A percentile compares a stretch with the other conserved stretches of the same genome.
phyloP scores from a whole-genome alignment of 2,888 invertebrate species.

The Andrena minutula region DNA sequence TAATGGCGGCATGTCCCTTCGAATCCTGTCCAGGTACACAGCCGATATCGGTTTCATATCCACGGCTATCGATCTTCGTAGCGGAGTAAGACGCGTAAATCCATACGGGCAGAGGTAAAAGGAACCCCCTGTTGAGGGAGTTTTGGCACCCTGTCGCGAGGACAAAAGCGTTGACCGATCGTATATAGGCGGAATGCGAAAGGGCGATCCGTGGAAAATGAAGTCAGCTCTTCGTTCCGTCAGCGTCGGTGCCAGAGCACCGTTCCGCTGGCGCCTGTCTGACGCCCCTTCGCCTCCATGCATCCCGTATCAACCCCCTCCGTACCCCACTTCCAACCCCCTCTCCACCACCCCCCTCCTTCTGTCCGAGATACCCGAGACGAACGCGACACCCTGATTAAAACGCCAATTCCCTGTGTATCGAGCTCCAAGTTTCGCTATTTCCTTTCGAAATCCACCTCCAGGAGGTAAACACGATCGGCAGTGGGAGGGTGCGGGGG shows the following conservation, averaged over 20 bases:
- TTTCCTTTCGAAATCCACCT: slow-evolving; percentile 65
- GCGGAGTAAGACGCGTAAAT: slow-evolving; percentile 48
- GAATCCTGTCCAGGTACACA: slow-evolving; percentile 25
- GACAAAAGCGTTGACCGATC: slow-evolving; percentile 72
- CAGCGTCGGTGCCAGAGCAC: slow-evolving; percentile 66
- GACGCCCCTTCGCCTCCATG: slow-evolving; percentile 65
- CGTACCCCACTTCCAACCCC: slow-evolving; percentile 47
- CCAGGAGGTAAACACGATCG: slow-evolving; percentile 64
- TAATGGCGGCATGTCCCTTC: background rate
- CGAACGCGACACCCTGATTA: slow-evolving; percentile 78
- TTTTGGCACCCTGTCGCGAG: slow-evolving; percentile 73
- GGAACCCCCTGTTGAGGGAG: slow-evolving; percentile 56
- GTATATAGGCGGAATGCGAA: slow-evolving; percentile 65
- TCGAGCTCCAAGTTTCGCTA: slow-evolving; percentile 67
- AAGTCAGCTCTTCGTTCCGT: slow-evolving; percentile 70
- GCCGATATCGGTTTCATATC: slow-evolving; percentile 46
- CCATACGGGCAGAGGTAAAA: slow-evolving; percentile 42
- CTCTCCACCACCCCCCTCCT: background rate
- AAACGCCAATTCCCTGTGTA: slow-evolving; percentile 73
- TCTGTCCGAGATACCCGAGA: slow-evolving; percentile 77
- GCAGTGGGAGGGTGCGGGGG: background rate
- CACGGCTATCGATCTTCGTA: slow-evolving; percentile 57
- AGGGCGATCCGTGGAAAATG: slow-evolving; percentile 71
- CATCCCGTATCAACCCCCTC: slow-evolving; percentile 57
- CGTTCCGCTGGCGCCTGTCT: slow-evolving; percentile 72